Base-by-base conservation (phyloP, 2,797 vertebrate genomes). In the Australoheros facetus region DNA sequence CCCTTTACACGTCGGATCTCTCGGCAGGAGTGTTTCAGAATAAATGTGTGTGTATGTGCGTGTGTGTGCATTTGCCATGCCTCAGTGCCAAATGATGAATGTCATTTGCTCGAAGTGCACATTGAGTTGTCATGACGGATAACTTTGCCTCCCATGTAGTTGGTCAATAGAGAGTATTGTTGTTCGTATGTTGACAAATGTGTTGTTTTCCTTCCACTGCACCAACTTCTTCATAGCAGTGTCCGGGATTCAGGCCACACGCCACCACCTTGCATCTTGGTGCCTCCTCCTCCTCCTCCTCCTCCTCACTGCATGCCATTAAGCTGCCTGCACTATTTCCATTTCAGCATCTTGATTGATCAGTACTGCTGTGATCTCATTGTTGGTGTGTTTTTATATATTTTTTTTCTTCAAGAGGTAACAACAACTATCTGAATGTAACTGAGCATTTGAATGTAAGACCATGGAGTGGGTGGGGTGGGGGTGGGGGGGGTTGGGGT, bases 301-400 rank as follows among this genome's bases (percentile, higher is more conserved):
- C 77, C 80, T 79, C 85, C 89, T 78, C 88, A 23, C 88, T 85
- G 93, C 94, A 95, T 95, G 94, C 84, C 88, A 83, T 90, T 48
- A 75, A 86, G 84, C 89, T 91, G 91, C 93, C 91, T 94, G 94
- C 93, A 23, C 79, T 88, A 26, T 84, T 87, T 83, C 89, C 90
- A 89, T 94, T 92, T 89, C 92, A 94, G 94, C 93, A 93, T 94
- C 92, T 89, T 92, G 91, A 75, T 82, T 82, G 82, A 89, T 90
- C 82, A 71, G 19, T 78, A 45, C 83, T 56, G 85, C 89, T 59
- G 88, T 88, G 83, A 75, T 89, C 69, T 92, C 88, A 84, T 92
- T 86, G 86, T 88, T 2, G 75, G 56, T 26, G 21, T 73, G 23
- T 53, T 56, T 37, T 32, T 32, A 26, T 37, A 3, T 37, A 3